Evolutionary conservation across 2,113 vertebrate species (phyloP).

Genomic region (Rhinichthys klamathensis): DNA sequence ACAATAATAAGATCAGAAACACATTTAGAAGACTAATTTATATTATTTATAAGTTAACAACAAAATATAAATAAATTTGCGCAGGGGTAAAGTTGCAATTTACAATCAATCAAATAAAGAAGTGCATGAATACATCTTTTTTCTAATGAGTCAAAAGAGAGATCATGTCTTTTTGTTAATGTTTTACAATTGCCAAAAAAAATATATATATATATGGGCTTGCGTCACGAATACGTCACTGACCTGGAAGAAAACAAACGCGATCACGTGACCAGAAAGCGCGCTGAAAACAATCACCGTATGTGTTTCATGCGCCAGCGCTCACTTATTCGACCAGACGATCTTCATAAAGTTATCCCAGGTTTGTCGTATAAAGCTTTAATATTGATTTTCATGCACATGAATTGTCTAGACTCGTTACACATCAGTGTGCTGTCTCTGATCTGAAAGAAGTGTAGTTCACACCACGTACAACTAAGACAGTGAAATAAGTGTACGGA

Average conservation of each 20-base stretch:
- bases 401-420: not conserved
- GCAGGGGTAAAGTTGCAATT: not conserved
- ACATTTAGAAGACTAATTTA: not conserved
- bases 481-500: not conserved
- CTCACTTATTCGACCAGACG: not conserved
- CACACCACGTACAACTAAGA: no score
- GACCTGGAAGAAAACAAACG: constrained; percentile 33
- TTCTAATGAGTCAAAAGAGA: not conserved
- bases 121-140: not conserved
- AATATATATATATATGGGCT: not conserved
- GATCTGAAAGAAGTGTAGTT: not conserved
- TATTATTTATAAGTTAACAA: no score
- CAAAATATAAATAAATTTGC: no score
- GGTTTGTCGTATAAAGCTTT: constrained; percentile 4
- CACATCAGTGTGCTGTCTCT: not conserved
- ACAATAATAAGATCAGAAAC: not conserved
- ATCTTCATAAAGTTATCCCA: not conserved
- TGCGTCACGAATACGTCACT: not conserved
- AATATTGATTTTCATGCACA: not conserved
- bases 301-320: not conserved
- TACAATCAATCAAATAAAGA: not conserved
- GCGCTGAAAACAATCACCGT: constrained; percentile 17
- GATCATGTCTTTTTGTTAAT: no score
- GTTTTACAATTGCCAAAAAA: no score
- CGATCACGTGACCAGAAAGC: constrained; percentile 30